Evolutionary conservation across 1,140 invertebrate species (phyloP).

Genomic region (Megathymus violae): DNA sequence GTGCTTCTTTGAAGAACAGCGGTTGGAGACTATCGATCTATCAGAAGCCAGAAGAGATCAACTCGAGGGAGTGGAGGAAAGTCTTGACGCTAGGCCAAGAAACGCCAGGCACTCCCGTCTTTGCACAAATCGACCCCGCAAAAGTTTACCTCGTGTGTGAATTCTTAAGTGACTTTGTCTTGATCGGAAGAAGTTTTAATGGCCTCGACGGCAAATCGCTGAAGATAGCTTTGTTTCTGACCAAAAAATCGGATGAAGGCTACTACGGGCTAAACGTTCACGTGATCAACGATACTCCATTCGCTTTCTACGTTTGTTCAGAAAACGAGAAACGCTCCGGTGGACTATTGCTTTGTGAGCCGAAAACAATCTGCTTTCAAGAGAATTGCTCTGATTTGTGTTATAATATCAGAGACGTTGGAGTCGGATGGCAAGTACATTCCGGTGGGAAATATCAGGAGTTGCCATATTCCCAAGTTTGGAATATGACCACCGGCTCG

Average conservation of each 20-base stretch:
- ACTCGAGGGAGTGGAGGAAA: conserved; percentile 87
- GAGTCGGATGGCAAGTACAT: conserved; percentile 92
- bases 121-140: conserved; percentile 94
- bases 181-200: conserved; percentile 91
- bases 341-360: conserved; percentile 93
- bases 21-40: conserved; percentile 93
- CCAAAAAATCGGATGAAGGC: conserved; percentile 86
- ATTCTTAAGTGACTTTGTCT: conserved; percentile 92
- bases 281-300: conserved; percentile 95
- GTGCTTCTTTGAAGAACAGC: conserved; percentile 88
- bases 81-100: conserved; percentile 96
- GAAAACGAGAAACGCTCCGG: conserved; percentile 92
- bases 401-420: conserved; percentile 84
- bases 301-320: conserved; percentile 92
- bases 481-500: conserved; percentile 91
- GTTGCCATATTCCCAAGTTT: conserved; percentile 94
- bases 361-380: conserved; percentile 93
- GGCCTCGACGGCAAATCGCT: conserved; percentile 89
- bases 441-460: conserved; percentile 94
- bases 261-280: conserved; percentile 84
- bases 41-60: conserved; percentile 84
- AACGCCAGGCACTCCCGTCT: conserved; percentile 96
- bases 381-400: conserved; percentile 94
- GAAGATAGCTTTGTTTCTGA: conserved; percentile 92
- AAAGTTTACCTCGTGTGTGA: conserved; percentile 96